Conservation (phyloP, 2,113 vertebrate species). For the Anhinga anhinga region DNA sequence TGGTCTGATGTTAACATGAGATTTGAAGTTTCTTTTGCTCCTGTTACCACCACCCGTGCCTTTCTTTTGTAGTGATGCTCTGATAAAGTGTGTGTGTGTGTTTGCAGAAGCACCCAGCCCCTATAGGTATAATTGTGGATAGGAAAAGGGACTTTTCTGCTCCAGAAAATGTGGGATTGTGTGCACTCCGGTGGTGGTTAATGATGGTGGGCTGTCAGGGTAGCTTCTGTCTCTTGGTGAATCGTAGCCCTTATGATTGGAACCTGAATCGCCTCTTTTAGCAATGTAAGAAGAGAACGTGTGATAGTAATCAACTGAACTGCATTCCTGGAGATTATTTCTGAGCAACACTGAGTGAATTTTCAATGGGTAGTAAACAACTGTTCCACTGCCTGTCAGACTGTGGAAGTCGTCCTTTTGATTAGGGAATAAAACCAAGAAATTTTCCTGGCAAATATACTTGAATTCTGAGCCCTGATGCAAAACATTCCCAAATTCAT, state of each 20-base stretch:
- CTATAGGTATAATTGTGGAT: fast-evolving
- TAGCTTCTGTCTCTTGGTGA: not conserved
- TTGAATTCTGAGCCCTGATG: not conserved
- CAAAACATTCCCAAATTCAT: not conserved
- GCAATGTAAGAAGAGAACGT: fast-evolving
- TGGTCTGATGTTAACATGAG: not conserved
- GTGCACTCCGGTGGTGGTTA: too few relatives aligned
- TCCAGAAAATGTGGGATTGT: not conserved
- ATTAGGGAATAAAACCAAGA: not conserved
- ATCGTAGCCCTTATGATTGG: fast-evolving
- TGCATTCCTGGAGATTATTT: not conserved
- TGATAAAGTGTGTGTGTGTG: not conserved
- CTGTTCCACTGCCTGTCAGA: not conserved
- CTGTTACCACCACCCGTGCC: not conserved
- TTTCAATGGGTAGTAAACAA: not conserved
- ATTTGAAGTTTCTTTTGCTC: not conserved
- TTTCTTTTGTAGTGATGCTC: not conserved
- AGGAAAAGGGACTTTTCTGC: not conserved
- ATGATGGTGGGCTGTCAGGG: not conserved
- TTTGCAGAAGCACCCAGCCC: not conserved
- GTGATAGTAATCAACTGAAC: not conserved
- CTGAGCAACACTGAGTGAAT: not conserved
- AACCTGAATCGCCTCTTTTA: not conserved
- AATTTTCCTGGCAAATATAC: not conserved
- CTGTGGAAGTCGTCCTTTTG: fast-evolving